phyloP scores from a whole-genome alignment of 2,888 invertebrate species.

The Dynastes hyllus region DNA sequence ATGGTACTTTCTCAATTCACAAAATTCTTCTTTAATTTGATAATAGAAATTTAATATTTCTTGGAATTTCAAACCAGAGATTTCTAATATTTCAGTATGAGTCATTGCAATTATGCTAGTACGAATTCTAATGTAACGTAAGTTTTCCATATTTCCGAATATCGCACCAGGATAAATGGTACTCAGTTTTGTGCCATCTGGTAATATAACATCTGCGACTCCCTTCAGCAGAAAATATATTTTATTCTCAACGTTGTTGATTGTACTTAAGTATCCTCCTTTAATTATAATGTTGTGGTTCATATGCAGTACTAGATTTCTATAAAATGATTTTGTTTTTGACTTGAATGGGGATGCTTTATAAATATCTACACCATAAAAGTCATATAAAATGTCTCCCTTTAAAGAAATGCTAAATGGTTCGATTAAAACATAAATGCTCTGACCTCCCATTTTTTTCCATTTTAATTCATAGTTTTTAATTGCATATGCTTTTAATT shows the following conservation, averaged over 20 bases:
- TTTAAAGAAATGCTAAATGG: conserved; percentile 47
- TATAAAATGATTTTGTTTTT: conserved; percentile 46
- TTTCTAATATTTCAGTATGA: conserved; percentile 52
- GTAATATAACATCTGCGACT: conserved; percentile 57
- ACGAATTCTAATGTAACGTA: conserved; percentile 47
- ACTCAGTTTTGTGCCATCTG: conserved; percentile 57
- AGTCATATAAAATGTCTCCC: conserved; percentile 51
- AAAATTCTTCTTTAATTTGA: conserved; percentile 41
- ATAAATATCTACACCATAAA: conserved; percentile 48
- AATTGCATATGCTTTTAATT: conserved; percentile 35
- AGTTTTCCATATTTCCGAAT: conserved; percentile 56
- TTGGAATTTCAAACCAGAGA: conserved; percentile 20
- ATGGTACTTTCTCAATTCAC: conserved; percentile 28
- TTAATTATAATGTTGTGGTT: conserved; percentile 51
- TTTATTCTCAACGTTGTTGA: conserved; percentile 56
- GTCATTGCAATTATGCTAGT: conserved; percentile 55
- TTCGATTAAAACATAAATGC: conserved; percentile 35
- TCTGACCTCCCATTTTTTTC: conserved; percentile 32
- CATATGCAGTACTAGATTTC: conserved; percentile 50
- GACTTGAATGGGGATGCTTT: conserved; percentile 43
- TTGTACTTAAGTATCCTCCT: conserved; percentile 55
- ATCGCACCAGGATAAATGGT: conserved; percentile 55
- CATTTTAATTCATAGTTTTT: conserved; percentile 48
- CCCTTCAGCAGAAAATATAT: conserved; percentile 55
- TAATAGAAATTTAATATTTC: conserved; percentile 27